Evolutionary conservation across 2,888 invertebrate species (phyloP), one percentile per base, ranked within the genome.

Genomic region (Cryptocephalus primarius): DNA sequence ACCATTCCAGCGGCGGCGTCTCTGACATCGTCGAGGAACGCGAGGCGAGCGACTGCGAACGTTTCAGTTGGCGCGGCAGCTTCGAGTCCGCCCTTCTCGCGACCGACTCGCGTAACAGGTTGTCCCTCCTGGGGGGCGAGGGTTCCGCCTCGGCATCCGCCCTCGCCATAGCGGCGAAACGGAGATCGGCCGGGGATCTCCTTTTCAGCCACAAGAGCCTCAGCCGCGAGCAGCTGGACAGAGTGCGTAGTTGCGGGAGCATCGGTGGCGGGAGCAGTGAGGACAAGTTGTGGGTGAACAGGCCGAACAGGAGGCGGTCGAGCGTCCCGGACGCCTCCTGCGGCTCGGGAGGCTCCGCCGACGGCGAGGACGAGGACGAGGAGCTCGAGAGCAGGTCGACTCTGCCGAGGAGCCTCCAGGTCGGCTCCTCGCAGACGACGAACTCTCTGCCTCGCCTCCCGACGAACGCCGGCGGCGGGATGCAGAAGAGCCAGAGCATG

Each of bases 21-120:
- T 73, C 75, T 34, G 78, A 78, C 52, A 73, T 73, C 36, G 72
- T 72, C 13, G 78, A 79, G 62, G 78, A 78, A 59, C 80, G 82
- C 61, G 87, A 88, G 63, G 83, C 85, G 45, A 89, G 88, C 74
- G 89, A 89, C 64, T 84, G 88, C 73, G 91, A 91, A 67, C 75
- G 90, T 55, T 90, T 90, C 70, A 88, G 88, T 61, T 91, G 91
- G 91, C 79, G 90, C 51, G 91, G 91, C 56, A 90, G 90, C 71
- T 91, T 91, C 69, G 91, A 91, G 67, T 89, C 89, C n/a, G 88
- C 91, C 39, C 72, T 91, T 48, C 77, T 89, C 70, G 90, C 89
- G 9, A 87, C 88, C 1, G 90, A 91, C 68, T 89, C 88, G 8
- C 75, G 89, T 56, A 88, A 85, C 38, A 86, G 85, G 57, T 69